These are phyloP conservation scores for Cremastinae sp. DNA, from an alignment of 2,888 invertebrate genomes.

Conservation along the genomic window DNA sequence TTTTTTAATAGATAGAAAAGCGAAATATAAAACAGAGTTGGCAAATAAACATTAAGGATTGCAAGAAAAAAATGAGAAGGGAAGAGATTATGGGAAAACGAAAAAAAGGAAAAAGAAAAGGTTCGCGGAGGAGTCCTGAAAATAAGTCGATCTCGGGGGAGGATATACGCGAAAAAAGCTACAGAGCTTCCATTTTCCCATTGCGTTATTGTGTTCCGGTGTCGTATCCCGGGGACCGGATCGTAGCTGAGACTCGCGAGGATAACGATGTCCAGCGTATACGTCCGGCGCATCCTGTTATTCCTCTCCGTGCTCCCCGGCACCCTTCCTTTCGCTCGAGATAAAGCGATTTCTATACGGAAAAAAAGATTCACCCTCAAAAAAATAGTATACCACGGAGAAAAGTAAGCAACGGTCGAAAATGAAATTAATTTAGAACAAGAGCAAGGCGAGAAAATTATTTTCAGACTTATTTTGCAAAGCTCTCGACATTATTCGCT, in stretches of 20 bases:
- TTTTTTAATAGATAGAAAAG: too few relatives aligned
- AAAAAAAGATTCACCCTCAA: not conserved
- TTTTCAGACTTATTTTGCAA: too few relatives aligned
- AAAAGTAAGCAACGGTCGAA: not conserved
- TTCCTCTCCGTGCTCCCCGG: conserved; percentile 67
- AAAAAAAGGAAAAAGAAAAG: conserved; percentile 50
- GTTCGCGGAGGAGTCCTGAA: not conserved
- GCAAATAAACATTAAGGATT: too few relatives aligned
- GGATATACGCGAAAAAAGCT: conserved; percentile 14
- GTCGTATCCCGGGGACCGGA: conserved; percentile 25
- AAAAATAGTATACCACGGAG: too few relatives aligned
- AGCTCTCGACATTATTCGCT: not conserved
- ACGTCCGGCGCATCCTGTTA: conserved; percentile 71
- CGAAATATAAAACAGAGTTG: too few relatives aligned
- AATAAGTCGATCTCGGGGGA: conserved; percentile 38
- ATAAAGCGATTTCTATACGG: not conserved
- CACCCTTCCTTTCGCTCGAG: conserved; percentile 25
- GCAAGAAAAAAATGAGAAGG: not conserved
- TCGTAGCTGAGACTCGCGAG: conserved; percentile 58
- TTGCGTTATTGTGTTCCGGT: conserved; percentile 27
- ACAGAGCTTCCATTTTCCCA: conserved; percentile 37
- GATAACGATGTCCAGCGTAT: conserved; percentile 74
- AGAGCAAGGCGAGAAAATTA: too few relatives aligned
- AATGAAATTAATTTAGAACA: not conserved
- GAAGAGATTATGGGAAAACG: conserved; percentile 4